phyloP scores from a whole-genome alignment of 2,888 invertebrate species.

The Cosmorhoe ocellata region DNA sequence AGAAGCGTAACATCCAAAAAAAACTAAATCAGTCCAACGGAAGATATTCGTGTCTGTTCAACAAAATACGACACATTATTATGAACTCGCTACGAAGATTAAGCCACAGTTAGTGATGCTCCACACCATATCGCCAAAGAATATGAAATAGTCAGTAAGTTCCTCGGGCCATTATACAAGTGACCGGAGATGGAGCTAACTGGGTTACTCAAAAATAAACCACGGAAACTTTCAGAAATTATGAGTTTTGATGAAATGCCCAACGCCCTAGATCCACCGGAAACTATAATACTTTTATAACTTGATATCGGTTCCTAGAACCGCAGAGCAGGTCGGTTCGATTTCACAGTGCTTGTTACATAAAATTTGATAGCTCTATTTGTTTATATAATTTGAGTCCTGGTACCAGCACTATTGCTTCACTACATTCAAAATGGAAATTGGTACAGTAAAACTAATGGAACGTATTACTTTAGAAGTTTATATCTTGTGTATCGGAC shows the following conservation, averaged over 20 bases:
- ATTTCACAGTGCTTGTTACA: slow-evolving; percentile 24
- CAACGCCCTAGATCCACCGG: slow-evolving; percentile 57
- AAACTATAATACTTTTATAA: slow-evolving; percentile 58
- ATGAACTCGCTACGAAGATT: slow-evolving; percentile 23
- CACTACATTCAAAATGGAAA: slow-evolving; percentile 20
- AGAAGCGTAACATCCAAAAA: slow-evolving; percentile 28
- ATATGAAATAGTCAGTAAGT: slow-evolving; percentile 7
- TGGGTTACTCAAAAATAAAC: slow-evolving; percentile 73
- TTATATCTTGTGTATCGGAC: slow-evolving; percentile 15
- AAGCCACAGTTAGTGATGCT: slow-evolving; percentile 7
- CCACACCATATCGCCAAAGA: slow-evolving; percentile 2
- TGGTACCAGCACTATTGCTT: slow-evolving; percentile 17
- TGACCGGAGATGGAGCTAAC: slow-evolving; percentile 54
- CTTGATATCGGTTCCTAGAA: slow-evolving; percentile 38
- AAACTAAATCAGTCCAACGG: slow-evolving; percentile 32
- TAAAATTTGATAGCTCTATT: slow-evolving; percentile 31
- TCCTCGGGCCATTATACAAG: slow-evolving; percentile 40
- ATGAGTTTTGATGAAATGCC: slow-evolving; percentile 79
- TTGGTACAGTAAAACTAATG: slow-evolving; percentile 13
- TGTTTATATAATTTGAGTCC: slow-evolving; percentile 26
- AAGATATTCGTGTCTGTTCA: slow-evolving; percentile 30
- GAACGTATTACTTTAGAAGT: slow-evolving; percentile 18
- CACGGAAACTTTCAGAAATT: slow-evolving; percentile 75
- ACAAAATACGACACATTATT: slow-evolving; percentile 33
- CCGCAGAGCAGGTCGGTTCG: slow-evolving; percentile 18